Conservation (phyloP, 1,140 invertebrate species). For the Halictus rubicundus region DNA sequence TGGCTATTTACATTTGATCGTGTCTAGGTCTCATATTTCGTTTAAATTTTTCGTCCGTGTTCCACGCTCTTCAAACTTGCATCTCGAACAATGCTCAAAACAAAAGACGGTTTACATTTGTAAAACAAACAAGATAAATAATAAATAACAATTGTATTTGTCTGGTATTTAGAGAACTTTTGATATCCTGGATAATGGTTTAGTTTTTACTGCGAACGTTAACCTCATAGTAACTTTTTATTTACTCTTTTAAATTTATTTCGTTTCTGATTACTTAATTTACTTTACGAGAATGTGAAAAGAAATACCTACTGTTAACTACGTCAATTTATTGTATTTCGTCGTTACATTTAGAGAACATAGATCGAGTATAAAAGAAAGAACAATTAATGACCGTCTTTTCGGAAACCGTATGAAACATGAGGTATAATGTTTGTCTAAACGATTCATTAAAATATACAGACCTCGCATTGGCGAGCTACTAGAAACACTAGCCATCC, state of each 20-base stretch:
- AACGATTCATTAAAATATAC: constrained; percentile 57
- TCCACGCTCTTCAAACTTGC: constrained; percentile 16
- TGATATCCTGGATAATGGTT: neutral
- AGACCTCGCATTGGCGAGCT: constrained; percentile 32
- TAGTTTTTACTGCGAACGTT: neutral
- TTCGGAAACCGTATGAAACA: constrained; percentile 55
- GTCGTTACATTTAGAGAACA: constrained; percentile 63
- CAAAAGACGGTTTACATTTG: constrained; percentile 52
- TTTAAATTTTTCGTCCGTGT: constrained; percentile 27
- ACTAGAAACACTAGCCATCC: constrained; percentile 52
- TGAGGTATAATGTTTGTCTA: constrained; percentile 65
- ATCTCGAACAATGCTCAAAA: constrained; percentile 46
- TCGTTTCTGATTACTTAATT: neutral
- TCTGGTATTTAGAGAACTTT: constrained; percentile 25
- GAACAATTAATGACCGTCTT: constrained; percentile 25
- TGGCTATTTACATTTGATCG: constrained; percentile 32
- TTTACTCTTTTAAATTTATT: neutral
- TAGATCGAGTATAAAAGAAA: constrained; percentile 63
- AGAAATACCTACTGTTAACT: constrained; percentile 34
- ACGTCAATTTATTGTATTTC: constrained; percentile 68
- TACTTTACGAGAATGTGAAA: neutral
- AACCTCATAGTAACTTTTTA: neutral
- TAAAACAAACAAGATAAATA: constrained; percentile 37
- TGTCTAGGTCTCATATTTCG: constrained; percentile 25
- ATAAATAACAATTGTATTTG: constrained; percentile 49